Conservation (phyloP, 1,140 invertebrate species). For the Zaprionus ghesquierei region DNA sequence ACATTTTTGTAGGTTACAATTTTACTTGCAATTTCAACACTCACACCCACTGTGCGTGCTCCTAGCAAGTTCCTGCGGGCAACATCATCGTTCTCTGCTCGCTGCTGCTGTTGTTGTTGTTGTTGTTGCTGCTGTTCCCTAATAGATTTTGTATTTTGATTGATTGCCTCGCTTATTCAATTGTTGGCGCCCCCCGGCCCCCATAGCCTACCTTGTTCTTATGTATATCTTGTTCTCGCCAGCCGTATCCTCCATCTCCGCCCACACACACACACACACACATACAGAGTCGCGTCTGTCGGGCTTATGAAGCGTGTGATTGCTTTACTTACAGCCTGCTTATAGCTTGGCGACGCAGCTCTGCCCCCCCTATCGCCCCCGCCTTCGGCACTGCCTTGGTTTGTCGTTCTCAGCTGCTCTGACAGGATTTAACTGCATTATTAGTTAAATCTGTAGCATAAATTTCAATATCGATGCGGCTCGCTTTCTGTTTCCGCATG, state of each 20-base stretch:
- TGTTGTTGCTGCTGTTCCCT: conserved; percentile 40
- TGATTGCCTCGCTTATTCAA: conserved; percentile 81
- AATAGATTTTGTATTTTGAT: conserved; percentile 82
- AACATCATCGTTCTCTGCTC: conserved; percentile 40
- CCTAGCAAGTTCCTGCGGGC: conserved; percentile 45
- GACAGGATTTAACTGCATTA: conserved; percentile 79
- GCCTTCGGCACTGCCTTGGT: background rate
- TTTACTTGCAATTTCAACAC: background rate
- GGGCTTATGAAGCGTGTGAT: conserved; percentile 77
- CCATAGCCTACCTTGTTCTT: background rate
- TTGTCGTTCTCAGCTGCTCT: conserved; percentile 33
- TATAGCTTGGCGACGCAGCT: conserved; percentile 37
- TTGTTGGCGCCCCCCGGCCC: conserved; percentile 41
- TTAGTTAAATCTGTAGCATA: conserved; percentile 77
- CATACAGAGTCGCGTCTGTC: conserved; percentile 60
- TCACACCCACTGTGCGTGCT: conserved; percentile 34
- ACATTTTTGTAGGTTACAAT: background rate
- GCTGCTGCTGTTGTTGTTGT: conserved; percentile 12
- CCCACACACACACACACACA: background rate
- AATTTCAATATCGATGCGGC: conserved; percentile 77
- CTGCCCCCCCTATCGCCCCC: background rate
- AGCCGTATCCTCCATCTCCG: background rate
- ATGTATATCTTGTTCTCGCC: background rate
- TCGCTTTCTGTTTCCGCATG: conserved; percentile 6
- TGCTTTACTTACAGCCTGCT: conserved; percentile 72